phyloP scores from a whole-genome alignment of 2,888 invertebrate species.

The Epiblema foenella region DNA sequence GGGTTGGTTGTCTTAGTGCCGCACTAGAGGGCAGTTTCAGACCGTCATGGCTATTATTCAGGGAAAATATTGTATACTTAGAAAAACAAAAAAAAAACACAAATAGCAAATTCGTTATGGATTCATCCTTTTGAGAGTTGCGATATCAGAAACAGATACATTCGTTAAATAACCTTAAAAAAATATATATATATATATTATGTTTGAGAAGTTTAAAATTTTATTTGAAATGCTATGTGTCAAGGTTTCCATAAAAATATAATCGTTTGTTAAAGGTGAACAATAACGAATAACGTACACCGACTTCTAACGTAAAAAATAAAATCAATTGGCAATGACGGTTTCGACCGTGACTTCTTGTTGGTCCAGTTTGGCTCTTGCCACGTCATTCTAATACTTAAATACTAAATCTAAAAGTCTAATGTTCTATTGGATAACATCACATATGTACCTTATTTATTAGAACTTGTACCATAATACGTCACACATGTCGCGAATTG shows the following conservation, averaged over 20 bases:
- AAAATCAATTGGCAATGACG: constrained; percentile 26
- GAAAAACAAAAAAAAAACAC: background rate
- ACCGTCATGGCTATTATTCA: background rate
- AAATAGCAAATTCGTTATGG: background rate
- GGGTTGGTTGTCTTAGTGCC: constrained; percentile 41
- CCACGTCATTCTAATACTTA: constrained; percentile 16
- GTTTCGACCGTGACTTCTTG: constrained; percentile 39
- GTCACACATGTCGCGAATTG: constrained; percentile 10
- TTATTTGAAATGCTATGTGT: no score
- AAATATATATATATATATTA: no score
- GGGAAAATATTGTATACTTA: background rate
- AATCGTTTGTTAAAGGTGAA: background rate
- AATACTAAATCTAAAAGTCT: background rate
- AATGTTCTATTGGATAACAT: background rate
- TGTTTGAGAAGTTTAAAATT: background rate
- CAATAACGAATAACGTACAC: constrained; percentile 12
- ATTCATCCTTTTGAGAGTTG: background rate
- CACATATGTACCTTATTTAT: background rate
- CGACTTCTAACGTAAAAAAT: constrained; percentile 7
- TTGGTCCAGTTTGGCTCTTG: constrained; percentile 43
- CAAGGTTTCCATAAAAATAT: background rate
- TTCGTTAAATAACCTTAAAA: background rate
- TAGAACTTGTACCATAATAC: background rate
- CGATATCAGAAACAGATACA: background rate
- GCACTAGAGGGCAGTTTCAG: background rate